These are phyloP conservation scores for Pachyramphus minor DNA, from an alignment of 2,113 vertebrate genomes.

Conservation along the genomic window DNA sequence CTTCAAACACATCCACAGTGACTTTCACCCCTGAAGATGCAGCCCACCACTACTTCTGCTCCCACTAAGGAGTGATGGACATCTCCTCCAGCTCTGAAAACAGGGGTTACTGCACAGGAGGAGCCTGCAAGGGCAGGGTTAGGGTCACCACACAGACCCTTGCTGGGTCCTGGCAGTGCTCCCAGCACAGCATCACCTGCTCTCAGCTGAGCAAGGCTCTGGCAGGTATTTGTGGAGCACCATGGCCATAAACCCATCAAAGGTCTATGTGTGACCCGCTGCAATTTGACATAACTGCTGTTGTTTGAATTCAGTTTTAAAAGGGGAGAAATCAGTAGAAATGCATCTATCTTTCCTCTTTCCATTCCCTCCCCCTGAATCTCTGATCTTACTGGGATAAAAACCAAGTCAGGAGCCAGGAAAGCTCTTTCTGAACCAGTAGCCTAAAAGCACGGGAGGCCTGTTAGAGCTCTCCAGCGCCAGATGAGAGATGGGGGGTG, in stretches of 20 bases:
- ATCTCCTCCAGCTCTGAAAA: not conserved
- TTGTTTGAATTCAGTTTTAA: not conserved
- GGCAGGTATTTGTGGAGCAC: not conserved
- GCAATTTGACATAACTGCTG: not conserved
- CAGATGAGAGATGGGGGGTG: not conserved
- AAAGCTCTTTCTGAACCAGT: not conserved
- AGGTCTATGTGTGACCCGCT: accelerated
- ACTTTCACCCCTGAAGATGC: not conserved
- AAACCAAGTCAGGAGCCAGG: not conserved
- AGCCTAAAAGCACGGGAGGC: constrained; percentile 7
- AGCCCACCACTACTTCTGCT: not conserved
- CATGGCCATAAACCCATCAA: not conserved
- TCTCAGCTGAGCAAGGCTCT: not conserved
- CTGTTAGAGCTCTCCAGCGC: not conserved
- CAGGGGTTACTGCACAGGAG: not conserved
- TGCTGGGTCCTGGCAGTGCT: accelerated
- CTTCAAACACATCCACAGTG: not conserved
- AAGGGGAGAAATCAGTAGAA: not conserved
- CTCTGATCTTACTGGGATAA: not conserved
- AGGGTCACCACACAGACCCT: accelerated
- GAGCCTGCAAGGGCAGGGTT: not conserved
- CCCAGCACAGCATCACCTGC: not conserved
- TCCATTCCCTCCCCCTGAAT: not conserved
- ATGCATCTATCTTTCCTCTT: not conserved
- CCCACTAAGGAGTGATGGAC: not conserved